phyloP scores from a whole-genome alignment of 2,888 invertebrate species.

The Craniophora ligustri region DNA sequence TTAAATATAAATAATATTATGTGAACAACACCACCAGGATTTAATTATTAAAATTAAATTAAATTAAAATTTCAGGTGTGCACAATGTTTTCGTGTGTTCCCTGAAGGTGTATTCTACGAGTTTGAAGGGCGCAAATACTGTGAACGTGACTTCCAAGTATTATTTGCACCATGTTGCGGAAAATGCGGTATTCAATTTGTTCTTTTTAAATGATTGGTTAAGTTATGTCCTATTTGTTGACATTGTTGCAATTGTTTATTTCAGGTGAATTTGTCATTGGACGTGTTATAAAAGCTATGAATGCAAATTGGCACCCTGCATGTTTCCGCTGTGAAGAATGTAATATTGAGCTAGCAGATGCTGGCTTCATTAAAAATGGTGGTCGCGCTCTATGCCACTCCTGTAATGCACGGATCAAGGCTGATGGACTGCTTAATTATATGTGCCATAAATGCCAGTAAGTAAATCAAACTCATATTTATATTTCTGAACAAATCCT shows the following conservation, averaged over 20 bases:
- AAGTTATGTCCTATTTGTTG: no score
- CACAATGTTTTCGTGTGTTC: constrained; percentile 99
- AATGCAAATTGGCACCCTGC: constrained; percentile 99
- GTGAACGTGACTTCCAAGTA: constrained; percentile 99
- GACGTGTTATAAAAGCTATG: constrained; percentile 99
- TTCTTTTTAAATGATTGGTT: background rate
- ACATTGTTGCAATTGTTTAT: no score
- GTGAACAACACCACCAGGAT: background rate
- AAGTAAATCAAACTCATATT: constrained; percentile 77
- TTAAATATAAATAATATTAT: background rate
- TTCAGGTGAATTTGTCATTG: constrained; percentile 98
- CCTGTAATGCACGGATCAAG: constrained; percentile 98
- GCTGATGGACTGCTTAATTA: constrained; percentile 98
- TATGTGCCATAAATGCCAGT: constrained; percentile 99
- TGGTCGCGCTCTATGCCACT: constrained; percentile 96
- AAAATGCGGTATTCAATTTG: constrained; percentile 89
- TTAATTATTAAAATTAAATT: background rate
- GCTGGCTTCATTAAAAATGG: constrained; percentile 98
- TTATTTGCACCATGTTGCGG: constrained; percentile 98
- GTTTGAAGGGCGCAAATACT: constrained; percentile 99
- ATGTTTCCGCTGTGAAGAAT: constrained; percentile 99
- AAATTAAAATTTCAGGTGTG: constrained; percentile 91
- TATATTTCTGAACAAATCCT: background rate
- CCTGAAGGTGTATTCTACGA: constrained; percentile 99
- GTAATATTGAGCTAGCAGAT: constrained; percentile 97